A percentile compares a stretch with the other conserved stretches of the same genome.
Conservation (phyloP, 2,113 vertebrate species). For the Brachypteracias leptosomus region DNA sequence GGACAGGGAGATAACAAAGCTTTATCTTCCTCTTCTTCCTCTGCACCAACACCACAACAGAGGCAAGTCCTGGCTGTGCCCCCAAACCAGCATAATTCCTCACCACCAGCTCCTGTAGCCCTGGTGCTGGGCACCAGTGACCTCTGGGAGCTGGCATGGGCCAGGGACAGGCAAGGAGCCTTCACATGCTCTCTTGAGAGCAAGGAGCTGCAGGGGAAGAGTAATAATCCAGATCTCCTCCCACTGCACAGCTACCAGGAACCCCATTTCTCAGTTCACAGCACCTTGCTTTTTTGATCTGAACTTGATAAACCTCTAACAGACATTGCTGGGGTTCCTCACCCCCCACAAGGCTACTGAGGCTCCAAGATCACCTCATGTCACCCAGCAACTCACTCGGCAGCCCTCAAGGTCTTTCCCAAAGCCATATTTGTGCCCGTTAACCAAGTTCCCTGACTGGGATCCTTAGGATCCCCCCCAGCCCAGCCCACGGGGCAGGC, state of each 20-base stretch:
- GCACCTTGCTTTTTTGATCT: background rate
- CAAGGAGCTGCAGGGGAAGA: background rate
- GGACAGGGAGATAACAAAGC: background rate
- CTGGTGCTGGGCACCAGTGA: background rate
- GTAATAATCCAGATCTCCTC: too few relatives aligned
- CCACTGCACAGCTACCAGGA: accelerated
- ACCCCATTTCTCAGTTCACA: background rate
- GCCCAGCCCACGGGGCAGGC: accelerated
- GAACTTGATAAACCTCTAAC: background rate
- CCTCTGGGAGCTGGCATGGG: accelerated
- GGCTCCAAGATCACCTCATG: background rate
- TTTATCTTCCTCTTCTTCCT: background rate
- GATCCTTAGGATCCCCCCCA: background rate
- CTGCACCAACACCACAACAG: background rate
- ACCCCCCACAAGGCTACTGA: too few relatives aligned
- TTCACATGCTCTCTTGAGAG: accelerated
- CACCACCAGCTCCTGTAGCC: background rate
- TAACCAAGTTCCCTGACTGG: background rate
- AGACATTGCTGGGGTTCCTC: background rate
- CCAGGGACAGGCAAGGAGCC: background rate
- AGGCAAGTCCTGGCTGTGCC: background rate
- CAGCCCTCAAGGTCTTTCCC: background rate
- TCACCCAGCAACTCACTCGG: background rate
- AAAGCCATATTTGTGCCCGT: background rate
- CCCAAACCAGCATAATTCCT: background rate